Conservation (phyloP, 2,888 invertebrate species). For the Maniola hyperantus region DNA sequence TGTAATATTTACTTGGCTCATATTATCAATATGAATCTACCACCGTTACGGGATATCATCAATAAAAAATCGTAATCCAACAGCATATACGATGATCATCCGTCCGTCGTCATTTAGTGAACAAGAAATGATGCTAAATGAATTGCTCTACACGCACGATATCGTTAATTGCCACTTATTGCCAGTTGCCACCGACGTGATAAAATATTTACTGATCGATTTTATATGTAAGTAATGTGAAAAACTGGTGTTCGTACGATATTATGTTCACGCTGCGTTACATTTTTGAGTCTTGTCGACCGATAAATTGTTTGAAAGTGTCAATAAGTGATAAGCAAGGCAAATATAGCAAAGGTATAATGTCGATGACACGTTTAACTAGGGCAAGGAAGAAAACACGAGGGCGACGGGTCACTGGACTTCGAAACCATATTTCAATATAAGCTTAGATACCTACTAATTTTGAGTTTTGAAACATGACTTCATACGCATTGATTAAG, state of each 20-base stretch:
- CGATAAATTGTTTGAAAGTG: slow-evolving; percentile 75
- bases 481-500: too few species aligned
- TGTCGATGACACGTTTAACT: slow-evolving; percentile 67
- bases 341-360: slow-evolving; percentile 64
- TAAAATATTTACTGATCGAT: slow-evolving; percentile 7
- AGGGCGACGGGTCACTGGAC: slow-evolving; percentile 25
- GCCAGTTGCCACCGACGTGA: background rate
- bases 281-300: slow-evolving; percentile 62
- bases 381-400: slow-evolving; percentile 44
- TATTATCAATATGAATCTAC: too few species aligned
- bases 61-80: background rate
- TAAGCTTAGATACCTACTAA: background rate
- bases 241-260: background rate
- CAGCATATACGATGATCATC: background rate
- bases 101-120: background rate
- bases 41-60: background rate
- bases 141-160: slow-evolving; percentile 1
- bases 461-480: background rate
- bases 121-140: slow-evolving; percentile 5
- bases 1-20: too few species aligned
- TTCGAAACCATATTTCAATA: slow-evolving; percentile 15
- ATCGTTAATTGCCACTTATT: slow-evolving; percentile 5
- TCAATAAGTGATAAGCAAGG: slow-evolving; percentile 74
- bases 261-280: slow-evolving; percentile 19
- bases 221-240: slow-evolving; percentile 4